These are phyloP conservation scores for Protonibea diacanthus DNA, from an alignment of 2,797 vertebrate species.

Conservation along the genomic window DNA sequence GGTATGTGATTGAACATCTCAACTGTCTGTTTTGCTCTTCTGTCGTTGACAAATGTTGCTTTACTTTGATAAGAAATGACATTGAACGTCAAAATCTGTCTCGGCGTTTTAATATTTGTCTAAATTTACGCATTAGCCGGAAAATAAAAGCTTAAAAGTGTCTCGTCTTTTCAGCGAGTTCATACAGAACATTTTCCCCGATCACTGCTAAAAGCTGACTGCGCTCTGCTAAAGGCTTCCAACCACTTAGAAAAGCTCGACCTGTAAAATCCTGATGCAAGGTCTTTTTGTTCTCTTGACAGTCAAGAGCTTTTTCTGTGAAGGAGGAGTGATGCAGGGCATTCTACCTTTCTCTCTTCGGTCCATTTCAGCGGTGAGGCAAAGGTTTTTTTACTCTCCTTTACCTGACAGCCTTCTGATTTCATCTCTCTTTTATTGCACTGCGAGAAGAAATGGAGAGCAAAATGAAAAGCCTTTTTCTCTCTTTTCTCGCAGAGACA, in stretches of 20 bases:
- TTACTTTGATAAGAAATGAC: too few species aligned
- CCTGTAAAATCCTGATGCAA: slow-evolving; percentile 48
- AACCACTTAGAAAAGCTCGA: slow-evolving; percentile 37
- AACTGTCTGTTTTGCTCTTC: too few species aligned
- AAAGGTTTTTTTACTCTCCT: slow-evolving; percentile 51
- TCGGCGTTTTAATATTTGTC: too few species aligned
- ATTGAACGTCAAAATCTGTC: too few species aligned
- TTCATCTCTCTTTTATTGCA: slow-evolving; percentile 59
- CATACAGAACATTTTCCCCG: slow-evolving; percentile 4
- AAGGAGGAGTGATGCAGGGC: slow-evolving; percentile 58
- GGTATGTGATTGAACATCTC: too few species aligned
- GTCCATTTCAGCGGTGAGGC: slow-evolving; percentile 53
- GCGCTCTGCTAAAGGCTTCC: slow-evolving; percentile 31
- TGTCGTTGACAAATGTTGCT: too few species aligned
- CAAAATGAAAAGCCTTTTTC: slow-evolving; percentile 55
- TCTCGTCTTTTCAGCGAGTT: slow-evolving; percentile 7
- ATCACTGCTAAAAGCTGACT: slow-evolving; percentile 42
- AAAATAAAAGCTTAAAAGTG: too few species aligned
- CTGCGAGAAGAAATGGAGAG: slow-evolving; percentile 53
- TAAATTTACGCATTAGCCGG: too few species aligned
- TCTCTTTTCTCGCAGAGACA: slow-evolving; percentile 36
- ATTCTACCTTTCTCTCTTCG: slow-evolving; percentile 48
- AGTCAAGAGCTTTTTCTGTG: slow-evolving; percentile 59
- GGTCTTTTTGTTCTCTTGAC: slow-evolving; percentile 67
- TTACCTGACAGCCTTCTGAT: slow-evolving; percentile 63